Evolutionary conservation across 1,140 invertebrate species (phyloP).

Genomic region (Ips nitidus): DNA sequence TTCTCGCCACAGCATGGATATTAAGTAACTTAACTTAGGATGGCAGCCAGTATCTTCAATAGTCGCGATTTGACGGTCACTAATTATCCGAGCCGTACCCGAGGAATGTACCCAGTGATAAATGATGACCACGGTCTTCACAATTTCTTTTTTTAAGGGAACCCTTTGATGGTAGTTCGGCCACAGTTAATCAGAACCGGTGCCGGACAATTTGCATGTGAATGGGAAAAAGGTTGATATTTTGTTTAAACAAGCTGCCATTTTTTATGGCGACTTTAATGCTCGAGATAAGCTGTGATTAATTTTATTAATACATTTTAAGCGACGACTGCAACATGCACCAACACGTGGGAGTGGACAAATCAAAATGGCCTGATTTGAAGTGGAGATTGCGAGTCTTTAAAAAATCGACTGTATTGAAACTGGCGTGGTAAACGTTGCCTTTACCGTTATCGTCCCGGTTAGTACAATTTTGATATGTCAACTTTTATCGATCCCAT

Average conservation of each 20-base stretch:
- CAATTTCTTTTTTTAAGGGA: not conserved
- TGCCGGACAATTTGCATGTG: slow-evolving; percentile 9
- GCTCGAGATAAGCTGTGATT: slow-evolving; percentile 33
- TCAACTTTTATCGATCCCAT: not conserved
- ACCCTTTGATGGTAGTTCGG: not conserved
- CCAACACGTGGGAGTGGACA: slow-evolving; percentile 30
- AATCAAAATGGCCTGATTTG: slow-evolving; percentile 33
- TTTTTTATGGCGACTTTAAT: slow-evolving; percentile 37
- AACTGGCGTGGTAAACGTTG: not conserved
- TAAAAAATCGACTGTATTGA: slow-evolving; percentile 5
- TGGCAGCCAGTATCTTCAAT: not conserved
- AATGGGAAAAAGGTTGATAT: slow-evolving; percentile 3
- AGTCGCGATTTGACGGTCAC: slow-evolving; percentile 5
- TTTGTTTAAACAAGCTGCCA: slow-evolving; percentile 29
- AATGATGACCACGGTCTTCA: not conserved
- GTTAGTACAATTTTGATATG: not conserved
- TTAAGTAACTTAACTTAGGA: not conserved
- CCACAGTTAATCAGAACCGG: not conserved
- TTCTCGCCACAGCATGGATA: not conserved
- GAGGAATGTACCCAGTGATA: not conserved
- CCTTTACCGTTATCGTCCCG: slow-evolving; percentile 9
- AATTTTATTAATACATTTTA: slow-evolving; percentile 34
- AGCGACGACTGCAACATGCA: slow-evolving; percentile 16
- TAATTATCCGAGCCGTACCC: not conserved
- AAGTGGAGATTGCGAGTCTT: slow-evolving; percentile 20